Conservation (phyloP, 2,888 invertebrate genomes). For the Apodemia hepburni region DNA sequence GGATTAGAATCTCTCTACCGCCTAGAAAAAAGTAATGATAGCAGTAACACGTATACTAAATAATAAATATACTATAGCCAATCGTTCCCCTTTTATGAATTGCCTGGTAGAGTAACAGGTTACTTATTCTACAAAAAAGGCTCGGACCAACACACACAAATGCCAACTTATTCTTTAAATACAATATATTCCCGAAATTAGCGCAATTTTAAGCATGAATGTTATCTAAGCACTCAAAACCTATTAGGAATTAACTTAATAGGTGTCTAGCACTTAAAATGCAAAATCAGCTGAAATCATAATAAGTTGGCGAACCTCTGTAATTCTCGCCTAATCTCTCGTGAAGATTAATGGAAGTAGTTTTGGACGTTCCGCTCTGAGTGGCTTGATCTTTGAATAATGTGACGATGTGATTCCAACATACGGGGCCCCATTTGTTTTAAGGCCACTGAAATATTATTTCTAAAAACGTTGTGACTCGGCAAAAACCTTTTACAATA, state of each 20-base stretch:
- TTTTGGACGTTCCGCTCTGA: conserved; percentile 9
- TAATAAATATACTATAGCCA: no score
- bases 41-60: no score
- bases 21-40: no score
- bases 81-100: no score
- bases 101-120: no score
- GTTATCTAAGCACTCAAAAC: background rate
- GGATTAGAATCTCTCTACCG: no score
- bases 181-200: background rate
- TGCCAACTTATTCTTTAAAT: no score
- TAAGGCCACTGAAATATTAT: background rate
- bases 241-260: background rate
- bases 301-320: conserved; percentile 11
- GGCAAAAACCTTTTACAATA: background rate
- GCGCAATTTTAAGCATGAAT: background rate
- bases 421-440: background rate
- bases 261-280: conserved; percentile 4
- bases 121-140: no score
- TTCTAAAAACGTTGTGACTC: background rate
- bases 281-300: conserved; percentile 10
- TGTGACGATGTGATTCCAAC: conserved; percentile 11
- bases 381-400: conserved; percentile 11
- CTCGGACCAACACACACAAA: no score
- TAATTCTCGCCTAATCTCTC: conserved; percentile 8
- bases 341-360: conserved; percentile 13